These are phyloP conservation scores for Scaptomyza reducta DNA, from an alignment of 2,888 invertebrate genomes.

Conservation along the genomic window DNA sequence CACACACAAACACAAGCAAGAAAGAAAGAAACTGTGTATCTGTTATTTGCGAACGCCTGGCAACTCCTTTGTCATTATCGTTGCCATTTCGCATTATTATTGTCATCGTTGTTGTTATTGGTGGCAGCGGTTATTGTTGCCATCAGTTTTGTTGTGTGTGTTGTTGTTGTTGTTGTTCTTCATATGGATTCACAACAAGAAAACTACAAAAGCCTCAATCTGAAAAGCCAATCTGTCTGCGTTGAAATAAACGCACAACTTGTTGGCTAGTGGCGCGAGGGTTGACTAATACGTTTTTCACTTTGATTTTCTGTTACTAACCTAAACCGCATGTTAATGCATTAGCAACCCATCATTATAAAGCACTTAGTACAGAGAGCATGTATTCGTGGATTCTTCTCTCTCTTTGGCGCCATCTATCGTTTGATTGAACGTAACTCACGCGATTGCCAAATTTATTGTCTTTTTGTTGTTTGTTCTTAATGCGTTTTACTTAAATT, in stretches of 20 bases:
- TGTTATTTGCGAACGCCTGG: conserved; percentile 24
- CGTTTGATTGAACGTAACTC: conserved; percentile 15
- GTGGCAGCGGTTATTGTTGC: conserved; percentile 22
- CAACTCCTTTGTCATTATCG: conserved; percentile 60
- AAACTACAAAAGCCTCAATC: conserved; percentile 46
- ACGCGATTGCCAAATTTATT: conserved; percentile 56
- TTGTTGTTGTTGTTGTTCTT: conserved; percentile 22
- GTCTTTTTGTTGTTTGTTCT: conserved; percentile 24
- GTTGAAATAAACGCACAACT: conserved; percentile 32
- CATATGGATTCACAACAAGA: conserved; percentile 32
- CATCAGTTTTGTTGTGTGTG: conserved; percentile 10
- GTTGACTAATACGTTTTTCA: conserved; percentile 6
- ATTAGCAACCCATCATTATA: not conserved
- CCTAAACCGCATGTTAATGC: not conserved
- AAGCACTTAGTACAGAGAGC: not conserved
- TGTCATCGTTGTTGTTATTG: conserved; percentile 36
- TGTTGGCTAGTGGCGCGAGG: conserved; percentile 38
- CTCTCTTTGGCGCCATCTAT: conserved; percentile 23
- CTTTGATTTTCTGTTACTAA: not conserved
- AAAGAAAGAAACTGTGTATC: conserved; percentile 7
- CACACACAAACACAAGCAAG: not conserved
- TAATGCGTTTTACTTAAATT: conserved; percentile 36
- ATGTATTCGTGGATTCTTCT: not conserved
- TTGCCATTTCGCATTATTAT: conserved; percentile 58
- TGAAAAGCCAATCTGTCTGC: conserved; percentile 61